Evolutionary conservation across 2,888 invertebrate genomes (phyloP).

Genomic region (Peribatodes rhomboidaria): DNA sequence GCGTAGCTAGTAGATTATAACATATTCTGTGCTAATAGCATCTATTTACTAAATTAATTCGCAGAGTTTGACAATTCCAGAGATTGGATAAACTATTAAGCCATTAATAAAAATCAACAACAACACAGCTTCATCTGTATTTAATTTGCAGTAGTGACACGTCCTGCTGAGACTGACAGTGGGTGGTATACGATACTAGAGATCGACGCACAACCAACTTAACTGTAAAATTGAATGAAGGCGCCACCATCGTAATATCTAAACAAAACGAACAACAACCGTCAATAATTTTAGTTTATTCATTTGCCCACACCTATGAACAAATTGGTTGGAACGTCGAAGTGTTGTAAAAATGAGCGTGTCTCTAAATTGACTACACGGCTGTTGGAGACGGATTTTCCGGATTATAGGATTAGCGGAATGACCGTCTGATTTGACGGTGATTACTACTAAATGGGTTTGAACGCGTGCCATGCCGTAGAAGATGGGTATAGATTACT

Average conservation of each 20-base stretch:
- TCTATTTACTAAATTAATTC: too few relatives aligned
- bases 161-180: background rate
- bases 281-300: background rate
- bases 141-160: background rate
- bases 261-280: background rate
- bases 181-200: conserved; percentile 3
- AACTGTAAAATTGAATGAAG: background rate
- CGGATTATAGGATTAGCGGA: conserved; percentile 32
- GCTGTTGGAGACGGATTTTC: conserved; percentile 17
- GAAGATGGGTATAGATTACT: conserved; percentile 9
- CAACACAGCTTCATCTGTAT: too few relatives aligned
- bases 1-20: too few relatives aligned
- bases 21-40: too few relatives aligned
- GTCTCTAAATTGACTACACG: conserved; percentile 16
- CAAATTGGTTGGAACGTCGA: background rate
- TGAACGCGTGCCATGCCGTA: conserved; percentile 26
- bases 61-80: too few relatives aligned
- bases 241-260: background rate
- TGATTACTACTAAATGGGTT: conserved; percentile 22
- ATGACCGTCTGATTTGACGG: conserved; percentile 25
- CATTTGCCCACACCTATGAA: background rate
- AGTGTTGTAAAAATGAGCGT: conserved; percentile 5
- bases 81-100: too few relatives aligned
- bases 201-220: background rate
- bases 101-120: too few relatives aligned